Evolutionary conservation across 2,797 vertebrate genomes (phyloP), one percentile per base, ranked within the genome.

Genomic region (Pantherophis vulpinus): DNA sequence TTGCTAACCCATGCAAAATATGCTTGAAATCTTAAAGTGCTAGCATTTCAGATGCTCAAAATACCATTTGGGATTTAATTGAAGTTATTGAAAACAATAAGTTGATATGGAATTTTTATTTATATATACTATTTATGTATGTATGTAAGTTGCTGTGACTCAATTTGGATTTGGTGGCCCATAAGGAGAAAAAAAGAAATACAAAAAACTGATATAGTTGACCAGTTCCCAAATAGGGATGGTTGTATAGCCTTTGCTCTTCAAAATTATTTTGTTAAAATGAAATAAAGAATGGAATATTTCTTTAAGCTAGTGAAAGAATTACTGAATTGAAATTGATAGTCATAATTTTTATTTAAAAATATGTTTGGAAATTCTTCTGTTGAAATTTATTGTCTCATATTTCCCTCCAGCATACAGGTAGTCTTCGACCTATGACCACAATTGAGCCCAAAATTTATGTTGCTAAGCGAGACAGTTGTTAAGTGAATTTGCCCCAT

Each of bases 311-410:
- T 93, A 90, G 0, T 0, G 74, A 92, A 47, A 3, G 1, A 74
- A 37, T 29, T 0, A 92, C 89, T 89, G n/a, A 88, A 94, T 32
- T 47, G 20, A 23, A 25, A 66, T 91, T 79, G 29, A 3, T 23
- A 88, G 10, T 89, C 13, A 32, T 23, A 63, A 56, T 90, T 56
- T 74, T 61, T 25, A 83, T 83, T 87, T 92, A 79, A 87, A 55
- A 70, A 88, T 79, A 79, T 10, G 11, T 79, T 79, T 55, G 58
- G 56, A 93, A 95, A 23, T 92, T 87, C 92, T 95, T 94, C 20
- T 55, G 90, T 93, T 91, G 23, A 60, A 95, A 93, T 25, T 93
- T 87, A 16, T 47, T 92, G 55, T 88, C 91, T 58, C 47, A 56
- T 23, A 79, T 79, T 87, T 10, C 3, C 11, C 2, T 92, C 20